Base-by-base conservation (phyloP, 2,797 vertebrate species). In the Buceros bicornis region DNA sequence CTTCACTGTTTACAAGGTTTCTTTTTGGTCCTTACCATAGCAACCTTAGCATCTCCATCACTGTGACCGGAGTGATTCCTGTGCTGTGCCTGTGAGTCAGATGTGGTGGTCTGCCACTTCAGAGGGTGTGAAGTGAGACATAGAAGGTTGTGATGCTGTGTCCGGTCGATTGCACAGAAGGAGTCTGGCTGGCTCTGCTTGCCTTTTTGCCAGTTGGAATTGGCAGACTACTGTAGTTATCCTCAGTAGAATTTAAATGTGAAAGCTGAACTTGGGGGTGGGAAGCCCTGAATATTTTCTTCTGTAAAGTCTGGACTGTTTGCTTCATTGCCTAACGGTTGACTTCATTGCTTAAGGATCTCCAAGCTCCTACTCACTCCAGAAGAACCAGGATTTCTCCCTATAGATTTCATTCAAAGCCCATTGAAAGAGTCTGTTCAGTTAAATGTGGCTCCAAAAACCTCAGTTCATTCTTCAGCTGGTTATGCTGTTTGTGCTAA, bases 221-320 rank as follows among this genome's bases (percentile, higher is more conserved):
- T 96, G 93, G 94, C 93, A 93, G 77, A 57, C 54, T 90, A 21
- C 48, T 35, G n/a, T 79, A 72, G 54, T 73, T 91, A 88, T 88
- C 66, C 95, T 82, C 85, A 56, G 80, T 58, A 86, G 95, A 95
- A 91, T 96, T 95, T 79, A 73, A 71, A 96, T 84, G 62, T 81
- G 73, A 94, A 95, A 87, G 91, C 70, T 95, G 91, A 95, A 88
- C 80, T 89, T 87, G 64, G 85, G 91, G 95, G 88, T 95, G 93
- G 94, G 85, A 95, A 84, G 56, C 70, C 67, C 60, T 61, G 71
- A 87, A 54, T 93, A n/a, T 93, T 81, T 96, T 91, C 72, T 86
- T 71, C 0, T 5, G 90, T 94, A 60, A 94, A 81, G 48, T 94
- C 66, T 87, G 85, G 67, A 70, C 35, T 53, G 45, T 57, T 91